phyloP scores from a whole-genome alignment of 2,113 vertebrate species.

The Cathartes aura region DNA sequence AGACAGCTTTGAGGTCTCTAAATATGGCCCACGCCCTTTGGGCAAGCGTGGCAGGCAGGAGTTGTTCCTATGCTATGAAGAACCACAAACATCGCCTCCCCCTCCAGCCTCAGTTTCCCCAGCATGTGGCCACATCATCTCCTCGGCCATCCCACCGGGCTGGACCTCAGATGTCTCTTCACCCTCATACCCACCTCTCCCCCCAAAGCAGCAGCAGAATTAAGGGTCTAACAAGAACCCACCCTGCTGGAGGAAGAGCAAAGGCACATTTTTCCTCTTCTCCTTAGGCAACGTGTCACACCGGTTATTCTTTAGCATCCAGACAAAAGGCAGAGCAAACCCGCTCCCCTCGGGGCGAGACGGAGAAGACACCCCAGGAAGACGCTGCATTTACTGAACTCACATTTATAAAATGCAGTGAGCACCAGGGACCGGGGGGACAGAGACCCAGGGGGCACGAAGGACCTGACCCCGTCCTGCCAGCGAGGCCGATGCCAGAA shows the following conservation, averaged over 20 bases:
- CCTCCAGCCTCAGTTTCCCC: neutral
- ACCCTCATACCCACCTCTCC: neutral
- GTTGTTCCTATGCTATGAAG: neutral
- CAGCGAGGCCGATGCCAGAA: neutral
- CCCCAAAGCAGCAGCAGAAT: neutral
- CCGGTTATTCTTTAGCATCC: accelerated
- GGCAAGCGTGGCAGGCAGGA: neutral
- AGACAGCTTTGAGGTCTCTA: neutral
- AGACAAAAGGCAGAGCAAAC: neutral
- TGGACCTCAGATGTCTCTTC: neutral
- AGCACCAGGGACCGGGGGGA: neutral
- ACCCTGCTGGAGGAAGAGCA: neutral
- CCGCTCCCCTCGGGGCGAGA: accelerated
- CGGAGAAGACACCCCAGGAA: accelerated
- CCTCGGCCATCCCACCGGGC: neutral
- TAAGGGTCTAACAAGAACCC: neutral
- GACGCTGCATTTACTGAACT: neutral
- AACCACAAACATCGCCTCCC: accelerated
- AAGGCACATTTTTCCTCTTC: neutral
- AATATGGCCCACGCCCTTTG: accelerated
- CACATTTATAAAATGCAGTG: neutral
- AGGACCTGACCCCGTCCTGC: neutral
- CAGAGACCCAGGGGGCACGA: neutral
- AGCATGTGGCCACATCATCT: accelerated
- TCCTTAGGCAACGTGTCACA: accelerated